Percentiles rank a stretch among this genome's conserved stretches.
Evolutionary conservation across 2,113 vertebrate genomes (phyloP).

Genomic region (Bettongia penicillata): DNA sequence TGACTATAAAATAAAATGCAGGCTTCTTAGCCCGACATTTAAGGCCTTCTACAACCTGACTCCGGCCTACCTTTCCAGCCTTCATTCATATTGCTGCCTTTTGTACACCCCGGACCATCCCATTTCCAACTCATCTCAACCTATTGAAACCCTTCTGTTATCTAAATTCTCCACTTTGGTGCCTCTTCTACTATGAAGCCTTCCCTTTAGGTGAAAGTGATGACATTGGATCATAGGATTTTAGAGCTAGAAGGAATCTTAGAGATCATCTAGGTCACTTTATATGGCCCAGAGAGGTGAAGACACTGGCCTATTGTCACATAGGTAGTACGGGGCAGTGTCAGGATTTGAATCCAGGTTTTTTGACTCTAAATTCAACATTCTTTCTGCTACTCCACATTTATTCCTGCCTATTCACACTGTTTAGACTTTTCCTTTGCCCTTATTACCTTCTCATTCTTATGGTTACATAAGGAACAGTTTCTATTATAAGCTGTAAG

Average conservation of each 20-base stretch:
- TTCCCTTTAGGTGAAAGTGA: neutral
- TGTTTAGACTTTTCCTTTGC: neutral
- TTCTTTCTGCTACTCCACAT: neutral
- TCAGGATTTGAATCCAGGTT: neutral
- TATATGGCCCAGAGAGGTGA: neutral
- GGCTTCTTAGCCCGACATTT: neutral
- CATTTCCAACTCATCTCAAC: neutral
- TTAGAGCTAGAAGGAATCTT: neutral
- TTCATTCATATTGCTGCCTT: neutral
- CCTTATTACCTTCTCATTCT: neutral
- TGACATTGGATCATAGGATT: neutral
- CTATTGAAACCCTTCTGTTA: neutral
- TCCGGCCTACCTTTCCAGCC: neutral
- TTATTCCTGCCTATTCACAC: neutral
- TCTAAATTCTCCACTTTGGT: neutral
- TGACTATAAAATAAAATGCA: neutral
- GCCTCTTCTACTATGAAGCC: neutral
- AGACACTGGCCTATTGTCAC: neutral
- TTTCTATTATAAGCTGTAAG: neutral
- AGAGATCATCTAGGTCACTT: neutral
- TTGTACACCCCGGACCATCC: neutral
- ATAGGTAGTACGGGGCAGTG: neutral
- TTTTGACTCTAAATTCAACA: neutral
- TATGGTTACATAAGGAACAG: neutral
- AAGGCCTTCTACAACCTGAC: neutral